Evolutionary conservation across 1,140 invertebrate genomes (phyloP).

Genomic region (Nomia melanderi): DNA sequence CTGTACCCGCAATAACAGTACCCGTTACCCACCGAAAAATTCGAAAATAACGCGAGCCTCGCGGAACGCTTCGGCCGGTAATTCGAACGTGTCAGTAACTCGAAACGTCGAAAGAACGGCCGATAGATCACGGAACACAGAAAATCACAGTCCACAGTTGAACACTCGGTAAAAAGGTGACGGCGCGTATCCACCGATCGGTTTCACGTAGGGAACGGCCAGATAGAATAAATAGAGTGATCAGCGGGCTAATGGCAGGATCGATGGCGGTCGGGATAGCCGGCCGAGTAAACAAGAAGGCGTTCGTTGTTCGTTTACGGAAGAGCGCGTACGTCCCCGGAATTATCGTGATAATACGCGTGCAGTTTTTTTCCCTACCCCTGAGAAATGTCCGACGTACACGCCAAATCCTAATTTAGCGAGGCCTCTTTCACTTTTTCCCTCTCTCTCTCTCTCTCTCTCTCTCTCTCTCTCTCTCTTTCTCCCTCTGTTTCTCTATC

Average conservation of each 20-base stretch:
- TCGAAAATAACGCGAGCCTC: too few species aligned
- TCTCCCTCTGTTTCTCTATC: background rate
- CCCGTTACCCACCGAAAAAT: too few species aligned
- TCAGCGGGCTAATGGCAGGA: constrained; percentile 8
- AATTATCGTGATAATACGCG: constrained; percentile 44
- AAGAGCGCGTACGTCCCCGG: constrained; percentile 6
- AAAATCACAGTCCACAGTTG: too few species aligned
- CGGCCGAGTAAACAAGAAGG: constrained; percentile 5
- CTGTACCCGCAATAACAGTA: too few species aligned
- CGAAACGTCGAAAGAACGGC: too few species aligned
- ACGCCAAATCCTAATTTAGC: constrained; percentile 59
- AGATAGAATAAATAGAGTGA: background rate
- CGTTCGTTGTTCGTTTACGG: constrained; percentile 3
- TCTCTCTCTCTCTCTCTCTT: background rate
- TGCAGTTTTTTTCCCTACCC: constrained; percentile 26
- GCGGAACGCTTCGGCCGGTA: too few species aligned
- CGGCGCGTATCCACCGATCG: background rate
- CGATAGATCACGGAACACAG: too few species aligned
- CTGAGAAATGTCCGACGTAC: constrained; percentile 21
- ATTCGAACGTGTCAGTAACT: too few species aligned
- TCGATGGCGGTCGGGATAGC: background rate
- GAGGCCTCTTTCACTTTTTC: constrained; percentile 8
- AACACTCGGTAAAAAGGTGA: too few species aligned
- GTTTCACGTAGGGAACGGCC: background rate
- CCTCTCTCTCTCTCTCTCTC: background rate